Evolutionary conservation across 1,140 invertebrate species (phyloP).

Genomic region (Lethrus apterus): DNA sequence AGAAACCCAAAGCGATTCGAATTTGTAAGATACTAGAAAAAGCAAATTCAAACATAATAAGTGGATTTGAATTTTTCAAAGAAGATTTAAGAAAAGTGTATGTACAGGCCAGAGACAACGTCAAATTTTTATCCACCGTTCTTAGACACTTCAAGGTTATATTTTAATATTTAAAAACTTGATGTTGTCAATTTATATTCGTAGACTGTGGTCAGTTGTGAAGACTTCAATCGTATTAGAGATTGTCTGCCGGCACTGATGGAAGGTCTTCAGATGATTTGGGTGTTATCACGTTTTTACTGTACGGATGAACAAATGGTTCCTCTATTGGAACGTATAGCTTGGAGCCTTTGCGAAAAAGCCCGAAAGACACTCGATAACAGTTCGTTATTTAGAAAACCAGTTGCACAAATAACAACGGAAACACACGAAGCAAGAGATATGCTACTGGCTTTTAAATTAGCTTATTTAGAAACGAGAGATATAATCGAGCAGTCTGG

Average conservation of each 20-base stretch:
- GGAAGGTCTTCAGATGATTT: constrained; percentile 76
- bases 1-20: constrained; percentile 57
- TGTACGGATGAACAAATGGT: constrained; percentile 67
- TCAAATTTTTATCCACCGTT: constrained; percentile 74
- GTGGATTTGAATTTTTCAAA: constrained; percentile 47
- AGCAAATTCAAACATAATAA: constrained; percentile 43
- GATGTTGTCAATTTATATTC: not conserved
- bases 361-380: constrained; percentile 64
- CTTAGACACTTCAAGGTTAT: constrained; percentile 68
- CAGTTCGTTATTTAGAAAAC: constrained; percentile 54
- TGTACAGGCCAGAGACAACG: constrained; percentile 74
- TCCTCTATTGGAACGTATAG: constrained; percentile 69
- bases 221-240: constrained; percentile 61
- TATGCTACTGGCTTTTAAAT: constrained; percentile 72
- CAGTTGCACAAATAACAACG: constrained; percentile 21
- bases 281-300: constrained; percentile 71
- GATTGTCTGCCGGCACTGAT: constrained; percentile 70
- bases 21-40: constrained; percentile 49
- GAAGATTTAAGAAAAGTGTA: constrained; percentile 60
- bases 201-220: constrained; percentile 31
- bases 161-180: not conserved
- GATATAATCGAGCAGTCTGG: constrained; percentile 74
- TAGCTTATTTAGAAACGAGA: constrained; percentile 62
- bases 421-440: constrained; percentile 45
- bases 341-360: constrained; percentile 69